These are phyloP conservation scores for Hemithea aestivaria DNA, from an alignment of 2,888 invertebrate genomes.

Conservation along the genomic window DNA sequence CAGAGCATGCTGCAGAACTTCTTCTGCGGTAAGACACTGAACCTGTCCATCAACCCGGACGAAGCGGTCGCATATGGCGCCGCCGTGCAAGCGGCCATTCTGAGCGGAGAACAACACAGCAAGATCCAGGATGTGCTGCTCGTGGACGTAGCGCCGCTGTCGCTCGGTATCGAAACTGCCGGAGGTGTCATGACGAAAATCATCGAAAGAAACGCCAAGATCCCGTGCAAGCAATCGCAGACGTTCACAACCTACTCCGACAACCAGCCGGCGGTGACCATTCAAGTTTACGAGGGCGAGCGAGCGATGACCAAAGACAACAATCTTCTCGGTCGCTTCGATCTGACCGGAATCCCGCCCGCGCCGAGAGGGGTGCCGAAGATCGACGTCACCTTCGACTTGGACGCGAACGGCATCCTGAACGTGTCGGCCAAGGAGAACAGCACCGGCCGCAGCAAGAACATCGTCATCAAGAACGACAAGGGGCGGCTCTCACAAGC, in stretches of 20 bases:
- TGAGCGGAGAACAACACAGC: slow-evolving; percentile 86
- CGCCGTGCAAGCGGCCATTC: slow-evolving; percentile 85
- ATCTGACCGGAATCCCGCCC: slow-evolving; percentile 83
- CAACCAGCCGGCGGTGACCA: slow-evolving; percentile 87
- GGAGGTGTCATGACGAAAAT: slow-evolving; percentile 89
- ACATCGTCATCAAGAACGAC: slow-evolving; percentile 90
- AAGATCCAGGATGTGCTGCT: slow-evolving; percentile 84
- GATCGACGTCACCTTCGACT: slow-evolving; percentile 85
- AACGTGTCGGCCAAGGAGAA: slow-evolving; percentile 90
- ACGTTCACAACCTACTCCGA: slow-evolving; percentile 89
- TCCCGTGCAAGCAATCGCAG: slow-evolving; percentile 85
- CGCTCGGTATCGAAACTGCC: slow-evolving; percentile 87
- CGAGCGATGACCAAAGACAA: slow-evolving; percentile 90
- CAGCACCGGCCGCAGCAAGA: slow-evolving; percentile 83
- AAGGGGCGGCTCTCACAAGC: slow-evolving; percentile 88
- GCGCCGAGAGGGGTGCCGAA: slow-evolving; percentile 84
- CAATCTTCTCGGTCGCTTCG: slow-evolving; percentile 82
- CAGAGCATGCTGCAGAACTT: slow-evolving; percentile 86
- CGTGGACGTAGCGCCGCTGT: slow-evolving; percentile 81
- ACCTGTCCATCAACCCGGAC: slow-evolving; percentile 88
- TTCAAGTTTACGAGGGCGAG: slow-evolving; percentile 88
- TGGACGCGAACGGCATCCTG: slow-evolving; percentile 88
- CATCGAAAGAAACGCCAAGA: slow-evolving; percentile 84
- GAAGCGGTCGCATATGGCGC: slow-evolving; percentile 90
- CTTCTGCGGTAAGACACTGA: slow-evolving; percentile 86